Percentiles rank a stretch among this genome's conserved stretches.
Conservation (phyloP, 2,888 invertebrate species). For the Palloptera scutellata region DNA sequence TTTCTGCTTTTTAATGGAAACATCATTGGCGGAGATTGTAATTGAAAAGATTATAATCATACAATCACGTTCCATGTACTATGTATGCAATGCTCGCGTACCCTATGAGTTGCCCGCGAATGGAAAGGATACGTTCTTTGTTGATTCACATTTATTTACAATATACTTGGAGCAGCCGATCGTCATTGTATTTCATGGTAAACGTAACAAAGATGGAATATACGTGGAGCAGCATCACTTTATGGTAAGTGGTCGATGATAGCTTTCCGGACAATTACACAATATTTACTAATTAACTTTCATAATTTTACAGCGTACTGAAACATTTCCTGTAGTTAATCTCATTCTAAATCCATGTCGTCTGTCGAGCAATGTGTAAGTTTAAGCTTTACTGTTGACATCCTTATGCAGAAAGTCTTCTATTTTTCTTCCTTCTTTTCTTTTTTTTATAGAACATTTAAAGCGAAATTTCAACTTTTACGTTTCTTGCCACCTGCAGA, state of each 20-base stretch:
- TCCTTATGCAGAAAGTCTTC: too few species aligned
- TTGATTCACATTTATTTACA: slow-evolving; percentile 57
- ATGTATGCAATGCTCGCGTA: slow-evolving; percentile 49
- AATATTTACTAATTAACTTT: too few species aligned
- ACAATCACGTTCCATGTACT: slow-evolving; percentile 52
- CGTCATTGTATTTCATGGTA: slow-evolving; percentile 49
- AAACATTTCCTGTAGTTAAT: slow-evolving; percentile 48
- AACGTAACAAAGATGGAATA: slow-evolving; percentile 39
- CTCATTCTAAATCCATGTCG: slow-evolving; percentile 50
- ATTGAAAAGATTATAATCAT: slow-evolving; percentile 59
- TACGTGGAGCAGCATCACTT: slow-evolving; percentile 60
- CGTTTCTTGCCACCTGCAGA: slow-evolving; percentile 40
- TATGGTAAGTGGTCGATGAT: slow-evolving; percentile 44
- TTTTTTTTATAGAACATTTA: slow-evolving; percentile 33
- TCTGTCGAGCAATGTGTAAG: slow-evolving; percentile 39
- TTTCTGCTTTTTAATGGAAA: slow-evolving; percentile 55
- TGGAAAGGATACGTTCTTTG: slow-evolving; percentile 48
- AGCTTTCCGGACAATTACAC: not conserved
- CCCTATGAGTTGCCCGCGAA: slow-evolving; percentile 45
- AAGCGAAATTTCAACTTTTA: slow-evolving; percentile 25
- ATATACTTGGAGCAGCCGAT: slow-evolving; percentile 55
- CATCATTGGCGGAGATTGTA: slow-evolving; percentile 43
- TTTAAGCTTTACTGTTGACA: too few species aligned
- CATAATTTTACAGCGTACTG: slow-evolving; percentile 40
- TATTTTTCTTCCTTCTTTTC: too few species aligned